Conservation (phyloP, 1,140 invertebrate species). For the Listronotus oregonensis region DNA sequence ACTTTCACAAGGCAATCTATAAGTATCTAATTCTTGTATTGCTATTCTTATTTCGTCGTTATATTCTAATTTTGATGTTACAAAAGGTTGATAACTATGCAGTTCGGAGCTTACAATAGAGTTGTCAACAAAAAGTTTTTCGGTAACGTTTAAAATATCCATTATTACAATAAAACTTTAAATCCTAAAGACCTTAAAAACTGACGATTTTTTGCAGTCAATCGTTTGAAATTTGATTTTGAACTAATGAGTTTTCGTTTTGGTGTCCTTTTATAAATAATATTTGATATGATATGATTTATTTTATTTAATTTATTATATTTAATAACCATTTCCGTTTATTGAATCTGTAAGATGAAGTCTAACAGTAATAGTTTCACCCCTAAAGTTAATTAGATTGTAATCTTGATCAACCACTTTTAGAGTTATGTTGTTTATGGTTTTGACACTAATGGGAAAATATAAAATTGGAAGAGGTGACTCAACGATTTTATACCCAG, state of each 20-base stretch:
- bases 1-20: constrained; percentile 39
- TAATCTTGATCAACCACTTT: too few relatives aligned
- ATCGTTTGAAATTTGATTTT: constrained; percentile 8
- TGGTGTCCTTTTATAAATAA: constrained; percentile 1
- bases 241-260: constrained; percentile 5
- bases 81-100: constrained; percentile 36
- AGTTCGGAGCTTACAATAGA: constrained; percentile 25
- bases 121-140: constrained; percentile 16
- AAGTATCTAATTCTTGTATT: constrained; percentile 40
- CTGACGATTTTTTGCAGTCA: constrained; percentile 18
- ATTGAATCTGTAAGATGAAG: constrained; percentile 1
- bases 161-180: constrained; percentile 27
- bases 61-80: constrained; percentile 27
- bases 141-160: constrained; percentile 25
- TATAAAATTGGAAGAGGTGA: too few relatives aligned
- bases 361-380: too few relatives aligned
- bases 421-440: too few relatives aligned
- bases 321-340: constrained; percentile 16
- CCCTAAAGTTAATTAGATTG: too few relatives aligned
- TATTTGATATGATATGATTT: neutral
- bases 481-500: too few relatives aligned
- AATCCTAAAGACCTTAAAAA: constrained; percentile 23
- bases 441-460: too few relatives aligned
- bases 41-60: constrained; percentile 44
- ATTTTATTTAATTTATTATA: constrained; percentile 6